Percentiles rank a stretch among this genome's conserved stretches.
Evolutionary conservation across 2,113 vertebrate genomes (phyloP).

Genomic region (Channa argus): DNA sequence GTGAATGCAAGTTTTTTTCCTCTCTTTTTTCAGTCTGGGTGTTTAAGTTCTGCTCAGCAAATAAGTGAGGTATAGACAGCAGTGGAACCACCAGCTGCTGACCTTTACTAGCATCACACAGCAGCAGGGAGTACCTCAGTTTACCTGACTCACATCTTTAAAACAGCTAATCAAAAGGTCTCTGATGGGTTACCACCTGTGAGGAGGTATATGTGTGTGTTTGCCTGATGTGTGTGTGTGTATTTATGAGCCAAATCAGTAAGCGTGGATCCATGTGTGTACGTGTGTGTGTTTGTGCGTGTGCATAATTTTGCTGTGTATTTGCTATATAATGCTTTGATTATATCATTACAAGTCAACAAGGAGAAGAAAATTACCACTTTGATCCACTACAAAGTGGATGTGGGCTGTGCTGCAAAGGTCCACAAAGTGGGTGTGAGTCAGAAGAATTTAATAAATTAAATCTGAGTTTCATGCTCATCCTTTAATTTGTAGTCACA

Average conservation of each 20-base stretch:
- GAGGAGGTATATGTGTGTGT: conserved; percentile 20
- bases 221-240: conserved; percentile 9
- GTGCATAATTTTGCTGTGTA: conserved; percentile 2
- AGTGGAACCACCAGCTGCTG: conserved; percentile 67
- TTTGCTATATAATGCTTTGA: conserved; percentile 32
- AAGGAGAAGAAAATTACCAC: conserved; percentile 54
- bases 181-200: conserved; percentile 64
- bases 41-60: conserved; percentile 35
- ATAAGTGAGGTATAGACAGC: conserved; percentile 23
- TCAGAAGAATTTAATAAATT: conserved; percentile 45
- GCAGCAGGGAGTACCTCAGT: conserved; percentile 59
- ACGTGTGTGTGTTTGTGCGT: neutral
- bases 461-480: conserved; percentile 26
- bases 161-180: conserved; percentile 75
- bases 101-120: conserved; percentile 72
- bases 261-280: conserved; percentile 14
- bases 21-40: conserved; percentile 1
- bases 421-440: conserved; percentile 50
- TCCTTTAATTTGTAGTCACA: conserved; percentile 65
- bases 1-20: conserved; percentile 29
- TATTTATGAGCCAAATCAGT: neutral
- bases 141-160: conserved; percentile 71
- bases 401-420: conserved; percentile 29
- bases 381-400: conserved; percentile 64
- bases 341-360: conserved; percentile 46